Conservation (phyloP, 2,113 vertebrate species). For the Lepus europaeus region DNA sequence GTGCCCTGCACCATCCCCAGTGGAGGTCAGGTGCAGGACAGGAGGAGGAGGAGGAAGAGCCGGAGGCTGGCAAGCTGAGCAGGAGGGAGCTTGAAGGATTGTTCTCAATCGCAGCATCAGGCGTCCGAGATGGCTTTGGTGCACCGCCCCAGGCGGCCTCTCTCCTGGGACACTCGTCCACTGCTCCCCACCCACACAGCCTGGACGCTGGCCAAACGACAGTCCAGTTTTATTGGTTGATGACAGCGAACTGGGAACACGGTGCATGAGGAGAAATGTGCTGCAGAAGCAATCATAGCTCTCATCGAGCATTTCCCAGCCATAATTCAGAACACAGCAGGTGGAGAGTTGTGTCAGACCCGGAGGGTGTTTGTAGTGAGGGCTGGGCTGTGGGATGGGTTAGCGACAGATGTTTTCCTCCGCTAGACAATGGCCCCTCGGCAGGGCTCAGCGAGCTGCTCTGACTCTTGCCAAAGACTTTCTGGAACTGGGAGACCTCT, state of each 20-base stretch:
- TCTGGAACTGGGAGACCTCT: constrained; percentile 64
- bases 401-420: constrained; percentile 68
- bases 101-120: not conserved
- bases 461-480: constrained; percentile 56
- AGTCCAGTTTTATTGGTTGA: not conserved
- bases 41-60: not conserved
- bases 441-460: not conserved
- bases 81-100: not conserved
- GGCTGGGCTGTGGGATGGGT: not conserved
- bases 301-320: not conserved
- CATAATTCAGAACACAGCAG: constrained; percentile 16
- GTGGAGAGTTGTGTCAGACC: not conserved
- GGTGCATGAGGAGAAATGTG: not conserved
- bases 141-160: not conserved
- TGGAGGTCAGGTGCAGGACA: not conserved
- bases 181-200: not conserved
- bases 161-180: not conserved
- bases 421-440: constrained; percentile 48
- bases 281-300: not conserved
- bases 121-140: accelerated
- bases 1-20: not conserved
- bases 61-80: too few relatives aligned
- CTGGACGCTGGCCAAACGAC: not conserved
- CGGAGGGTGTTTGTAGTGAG: not conserved
- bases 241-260: constrained; percentile 2